phyloP scores from a whole-genome alignment of 2,113 vertebrate genomes.

The Psilopogon haemacephalus region DNA sequence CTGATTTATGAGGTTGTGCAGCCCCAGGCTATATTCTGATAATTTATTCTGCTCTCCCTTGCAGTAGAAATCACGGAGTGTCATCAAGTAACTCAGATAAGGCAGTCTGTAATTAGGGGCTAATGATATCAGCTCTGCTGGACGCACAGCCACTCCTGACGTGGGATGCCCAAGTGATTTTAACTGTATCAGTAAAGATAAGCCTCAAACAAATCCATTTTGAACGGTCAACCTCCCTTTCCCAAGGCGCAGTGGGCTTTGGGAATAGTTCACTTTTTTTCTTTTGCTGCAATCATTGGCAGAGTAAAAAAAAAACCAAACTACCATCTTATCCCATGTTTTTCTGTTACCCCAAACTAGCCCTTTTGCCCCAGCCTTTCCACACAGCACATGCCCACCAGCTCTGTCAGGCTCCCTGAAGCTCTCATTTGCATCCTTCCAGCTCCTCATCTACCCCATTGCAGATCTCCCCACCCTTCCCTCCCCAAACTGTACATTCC shows the following conservation, averaged over 20 bases:
- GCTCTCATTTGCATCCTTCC: neutral
- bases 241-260: neutral
- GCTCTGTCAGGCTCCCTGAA: neutral
- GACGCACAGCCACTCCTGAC: neutral
- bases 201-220: neutral
- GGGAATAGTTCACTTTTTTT: neutral
- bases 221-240: neutral
- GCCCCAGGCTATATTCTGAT: neutral
- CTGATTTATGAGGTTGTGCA: neutral
- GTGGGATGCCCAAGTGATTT: neutral
- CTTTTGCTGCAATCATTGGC: neutral
- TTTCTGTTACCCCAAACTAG: no score
- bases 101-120: neutral
- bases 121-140: neutral
- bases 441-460: neutral
- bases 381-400: no score
- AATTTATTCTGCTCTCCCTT: slow-evolving; percentile 4
- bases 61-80: slow-evolving; percentile 9
- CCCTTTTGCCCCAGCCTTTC: neutral
- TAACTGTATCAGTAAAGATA: neutral
- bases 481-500: fast-evolving
- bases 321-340: neutral
- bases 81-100: slow-evolving; percentile 10
- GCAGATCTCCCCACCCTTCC: neutral
- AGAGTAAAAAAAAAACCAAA: neutral